Evolutionary conservation across 2,113 vertebrate species (phyloP).

Genomic region (Origma solitaria): DNA sequence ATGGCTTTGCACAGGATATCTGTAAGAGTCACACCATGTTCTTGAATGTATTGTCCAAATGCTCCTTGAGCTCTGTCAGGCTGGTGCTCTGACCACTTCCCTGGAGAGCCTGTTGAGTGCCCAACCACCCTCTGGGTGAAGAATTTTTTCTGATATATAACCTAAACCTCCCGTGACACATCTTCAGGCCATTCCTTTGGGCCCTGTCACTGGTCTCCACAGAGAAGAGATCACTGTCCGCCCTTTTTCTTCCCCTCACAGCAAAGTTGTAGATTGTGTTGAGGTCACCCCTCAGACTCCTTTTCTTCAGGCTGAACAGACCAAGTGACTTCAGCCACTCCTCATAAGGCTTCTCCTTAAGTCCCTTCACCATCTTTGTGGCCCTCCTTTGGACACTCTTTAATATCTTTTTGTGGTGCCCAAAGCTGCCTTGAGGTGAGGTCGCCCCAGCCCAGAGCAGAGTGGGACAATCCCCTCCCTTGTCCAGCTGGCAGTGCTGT

Average conservation of each 20-base stretch:
- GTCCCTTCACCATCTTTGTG: neutral
- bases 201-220: neutral
- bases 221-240: neutral
- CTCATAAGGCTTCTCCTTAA: neutral
- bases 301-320: neutral
- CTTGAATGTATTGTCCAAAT: fast-evolving
- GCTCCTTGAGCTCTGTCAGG: neutral
- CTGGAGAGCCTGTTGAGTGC: neutral
- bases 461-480: neutral
- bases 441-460: fast-evolving
- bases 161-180: neutral
- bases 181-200: neutral
- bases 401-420: neutral
- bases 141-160: neutral
- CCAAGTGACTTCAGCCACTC: neutral
- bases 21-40: fast-evolving
- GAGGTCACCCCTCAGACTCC: neutral
- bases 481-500: fast-evolving
- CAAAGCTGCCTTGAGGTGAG: neutral
- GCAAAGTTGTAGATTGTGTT: fast-evolving
- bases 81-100: neutral
- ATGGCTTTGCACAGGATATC: neutral
- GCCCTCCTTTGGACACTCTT: neutral
- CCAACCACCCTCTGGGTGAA: neutral
- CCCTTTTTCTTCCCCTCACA: neutral